These are phyloP conservation scores for Sinocyclocheilus grahami DNA, from an alignment of 2,113 vertebrate genomes.

Conservation along the genomic window DNA sequence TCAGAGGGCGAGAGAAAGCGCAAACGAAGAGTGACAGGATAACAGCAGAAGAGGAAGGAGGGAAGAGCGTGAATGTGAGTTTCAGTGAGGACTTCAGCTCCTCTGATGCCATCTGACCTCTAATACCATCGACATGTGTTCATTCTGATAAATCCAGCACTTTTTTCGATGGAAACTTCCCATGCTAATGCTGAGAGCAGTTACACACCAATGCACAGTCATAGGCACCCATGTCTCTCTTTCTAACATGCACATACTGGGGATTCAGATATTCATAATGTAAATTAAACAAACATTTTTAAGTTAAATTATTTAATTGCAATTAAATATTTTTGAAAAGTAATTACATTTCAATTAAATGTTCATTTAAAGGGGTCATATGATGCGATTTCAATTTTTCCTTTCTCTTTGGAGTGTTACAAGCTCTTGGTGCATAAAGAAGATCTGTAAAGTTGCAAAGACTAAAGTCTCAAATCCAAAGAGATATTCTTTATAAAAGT, in stretches of 20 bases:
- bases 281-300: background rate
- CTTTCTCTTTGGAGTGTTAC: too few species aligned
- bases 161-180: background rate
- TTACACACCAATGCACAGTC: background rate
- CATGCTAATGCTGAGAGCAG: background rate
- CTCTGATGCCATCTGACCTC: slow-evolving; percentile 17
- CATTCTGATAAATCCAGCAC: background rate
- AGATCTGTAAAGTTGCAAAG: too few species aligned
- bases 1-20: background rate
- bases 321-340: background rate
- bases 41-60: slow-evolving; percentile 33
- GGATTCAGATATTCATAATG: background rate
- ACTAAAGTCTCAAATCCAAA: too few species aligned
- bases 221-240: background rate
- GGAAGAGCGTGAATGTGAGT: background rate
- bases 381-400: too few species aligned
- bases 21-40: background rate
- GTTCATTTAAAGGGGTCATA: too few species aligned
- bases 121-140: slow-evolving; percentile 16
- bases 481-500: too few species aligned
- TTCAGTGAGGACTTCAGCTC: slow-evolving; percentile 1
- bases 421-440: too few species aligned
- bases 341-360: background rate
- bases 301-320: background rate
- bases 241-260: background rate